These are phyloP conservation scores for Patella depressa DNA, from an alignment of 2,888 invertebrate species.

Conservation along the genomic window DNA sequence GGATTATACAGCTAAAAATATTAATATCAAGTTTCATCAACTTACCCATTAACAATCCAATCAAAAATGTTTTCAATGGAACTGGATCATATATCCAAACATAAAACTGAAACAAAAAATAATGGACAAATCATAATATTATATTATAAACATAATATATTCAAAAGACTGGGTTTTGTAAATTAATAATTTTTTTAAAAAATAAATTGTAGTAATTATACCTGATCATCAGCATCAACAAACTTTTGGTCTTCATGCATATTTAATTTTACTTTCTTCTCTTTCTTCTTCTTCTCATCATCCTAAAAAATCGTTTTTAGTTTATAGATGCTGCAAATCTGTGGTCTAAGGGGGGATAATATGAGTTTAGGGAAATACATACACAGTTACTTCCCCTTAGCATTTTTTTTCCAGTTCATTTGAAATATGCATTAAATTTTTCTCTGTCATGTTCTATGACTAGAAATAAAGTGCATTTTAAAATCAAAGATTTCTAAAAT, in stretches of 20 bases:
- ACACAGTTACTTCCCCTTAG: constrained; percentile 49
- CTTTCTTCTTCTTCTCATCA: constrained; percentile 75
- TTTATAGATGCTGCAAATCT: too few species aligned
- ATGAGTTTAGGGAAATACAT: background rate
- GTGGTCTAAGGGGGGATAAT: too few species aligned
- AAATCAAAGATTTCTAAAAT: too few species aligned
- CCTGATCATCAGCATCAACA: constrained; percentile 85
- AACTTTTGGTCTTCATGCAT: constrained; percentile 97
- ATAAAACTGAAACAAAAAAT: constrained; percentile 75
- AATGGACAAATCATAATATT: too few species aligned
- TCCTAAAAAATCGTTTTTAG: constrained; percentile 40
- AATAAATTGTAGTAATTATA: too few species aligned
- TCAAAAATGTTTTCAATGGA: constrained; percentile 84
- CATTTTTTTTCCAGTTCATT: constrained; percentile 53
- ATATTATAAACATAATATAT: too few species aligned
- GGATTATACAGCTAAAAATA: too few species aligned
- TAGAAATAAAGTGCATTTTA: too few species aligned
- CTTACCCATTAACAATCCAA: constrained; percentile 79
- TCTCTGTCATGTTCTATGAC: too few species aligned
- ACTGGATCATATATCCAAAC: constrained; percentile 99
- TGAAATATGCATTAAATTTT: constrained; percentile 20
- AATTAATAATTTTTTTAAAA: too few species aligned
- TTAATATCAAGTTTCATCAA: constrained; percentile 8
- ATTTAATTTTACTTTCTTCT: constrained; percentile 93
- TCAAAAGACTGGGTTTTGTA: too few species aligned